A percentile compares a stretch with the other conserved stretches of the same genome.
Conservation (phyloP, 1,140 invertebrate species). For the Euwallacea fornicatus region DNA sequence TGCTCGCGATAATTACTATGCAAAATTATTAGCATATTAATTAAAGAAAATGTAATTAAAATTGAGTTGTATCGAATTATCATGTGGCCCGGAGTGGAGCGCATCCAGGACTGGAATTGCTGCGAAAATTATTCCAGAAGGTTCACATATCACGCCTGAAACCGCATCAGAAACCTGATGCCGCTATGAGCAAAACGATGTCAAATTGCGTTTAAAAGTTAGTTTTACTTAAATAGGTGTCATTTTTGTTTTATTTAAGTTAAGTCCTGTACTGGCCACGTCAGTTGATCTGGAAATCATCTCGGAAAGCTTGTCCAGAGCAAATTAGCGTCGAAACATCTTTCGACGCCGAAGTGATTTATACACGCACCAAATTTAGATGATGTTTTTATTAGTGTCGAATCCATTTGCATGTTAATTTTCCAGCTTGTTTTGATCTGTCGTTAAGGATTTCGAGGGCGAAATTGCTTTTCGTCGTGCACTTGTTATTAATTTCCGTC, state of each 20-base stretch:
- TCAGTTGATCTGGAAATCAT: conserved; percentile 1
- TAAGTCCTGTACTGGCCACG: background rate
- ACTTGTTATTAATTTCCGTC: background rate
- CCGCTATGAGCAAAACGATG: too few species aligned
- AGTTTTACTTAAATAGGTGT: too few species aligned
- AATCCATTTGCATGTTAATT: conserved; percentile 52
- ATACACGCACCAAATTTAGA: conserved; percentile 48
- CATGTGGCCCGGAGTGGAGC: conserved; percentile 10
- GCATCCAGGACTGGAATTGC: conserved; percentile 19
- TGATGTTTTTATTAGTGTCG: conserved; percentile 49
- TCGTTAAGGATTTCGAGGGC: conserved; percentile 39
- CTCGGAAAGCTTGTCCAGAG: conserved; percentile 43
- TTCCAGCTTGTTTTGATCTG: conserved; percentile 28
- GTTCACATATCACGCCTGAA: too few species aligned
- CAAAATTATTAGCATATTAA: conserved; percentile 60
- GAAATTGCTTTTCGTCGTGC: conserved; percentile 32
- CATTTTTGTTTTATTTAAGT: background rate
- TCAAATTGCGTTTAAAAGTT: too few species aligned
- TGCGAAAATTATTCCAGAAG: background rate
- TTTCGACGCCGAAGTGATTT: conserved; percentile 49
- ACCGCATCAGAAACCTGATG: too few species aligned
- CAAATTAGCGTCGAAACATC: conserved; percentile 49
- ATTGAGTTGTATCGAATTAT: conserved; percentile 53
- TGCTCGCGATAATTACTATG: conserved; percentile 58
- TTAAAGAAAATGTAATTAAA: conserved; percentile 58